Conservation (phyloP, 2,113 vertebrate species). For the Picathartes gymnocephalus region DNA sequence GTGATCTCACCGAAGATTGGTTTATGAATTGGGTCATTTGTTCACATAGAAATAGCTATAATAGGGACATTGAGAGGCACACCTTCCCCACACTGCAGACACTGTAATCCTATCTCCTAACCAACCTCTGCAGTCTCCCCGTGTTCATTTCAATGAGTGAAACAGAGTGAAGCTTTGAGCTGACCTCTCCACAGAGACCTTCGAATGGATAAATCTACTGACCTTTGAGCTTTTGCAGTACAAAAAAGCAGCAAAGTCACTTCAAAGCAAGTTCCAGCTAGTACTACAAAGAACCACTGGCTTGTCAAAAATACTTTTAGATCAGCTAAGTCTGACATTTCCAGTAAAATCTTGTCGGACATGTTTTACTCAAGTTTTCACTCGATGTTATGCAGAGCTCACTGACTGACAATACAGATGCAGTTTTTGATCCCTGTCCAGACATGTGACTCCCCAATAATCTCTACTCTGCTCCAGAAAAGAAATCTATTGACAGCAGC, state of each 20-base stretch:
- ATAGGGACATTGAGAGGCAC: constrained; percentile 25
- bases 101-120: constrained; percentile 49
- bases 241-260: constrained; percentile 41
- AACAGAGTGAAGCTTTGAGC: constrained; percentile 60
- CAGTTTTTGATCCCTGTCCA: not conserved
- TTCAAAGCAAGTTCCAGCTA: constrained; percentile 49
- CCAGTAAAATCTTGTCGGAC: not conserved
- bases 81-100: constrained; percentile 39
- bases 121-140: not conserved
- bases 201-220: constrained; percentile 44
- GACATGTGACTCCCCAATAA: not conserved
- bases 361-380: not conserved
- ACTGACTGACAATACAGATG: not conserved
- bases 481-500: not conserved
- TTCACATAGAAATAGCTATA: constrained; percentile 19
- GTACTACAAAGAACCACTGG: constrained; percentile 18
- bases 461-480: not conserved
- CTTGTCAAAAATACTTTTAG: constrained; percentile 28
- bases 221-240: constrained; percentile 54
- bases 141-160: not conserved
- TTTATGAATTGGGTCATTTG: constrained; percentile 16
- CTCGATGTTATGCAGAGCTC: not conserved
- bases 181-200: constrained; percentile 37
- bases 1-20: not conserved
- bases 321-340: constrained; percentile 11